A percentile compares a stretch with the other conserved stretches of the same genome.
These are phyloP conservation scores for Drosophila hawaiiensis DNA, from an alignment of 2,888 invertebrate species.

Conservation along the genomic window DNA sequence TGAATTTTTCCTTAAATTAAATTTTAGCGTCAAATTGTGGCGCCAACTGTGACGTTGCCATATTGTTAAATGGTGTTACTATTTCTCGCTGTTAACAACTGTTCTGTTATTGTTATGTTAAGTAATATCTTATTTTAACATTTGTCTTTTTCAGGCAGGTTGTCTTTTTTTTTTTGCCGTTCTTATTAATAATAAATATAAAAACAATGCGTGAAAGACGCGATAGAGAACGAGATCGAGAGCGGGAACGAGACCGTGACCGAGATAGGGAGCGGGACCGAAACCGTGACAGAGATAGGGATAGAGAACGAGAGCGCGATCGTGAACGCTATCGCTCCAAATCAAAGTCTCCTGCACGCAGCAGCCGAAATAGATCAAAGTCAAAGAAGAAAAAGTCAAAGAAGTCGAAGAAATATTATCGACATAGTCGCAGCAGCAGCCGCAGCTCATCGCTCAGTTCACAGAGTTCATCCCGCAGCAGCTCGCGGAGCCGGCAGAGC, in stretches of 20 bases:
- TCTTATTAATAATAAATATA: neutral
- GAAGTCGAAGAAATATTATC: slow-evolving; percentile 76
- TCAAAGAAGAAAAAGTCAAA: slow-evolving; percentile 82
- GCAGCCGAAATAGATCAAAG: slow-evolving; percentile 62
- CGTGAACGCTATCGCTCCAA: slow-evolving; percentile 72
- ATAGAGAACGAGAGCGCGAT: slow-evolving; percentile 66
- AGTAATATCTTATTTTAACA: neutral
- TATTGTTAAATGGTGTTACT: neutral
- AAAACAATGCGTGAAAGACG: slow-evolving; percentile 63
- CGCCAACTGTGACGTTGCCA: neutral
- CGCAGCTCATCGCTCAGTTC: slow-evolving; percentile 65
- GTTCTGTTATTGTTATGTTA: slow-evolving; percentile 4
- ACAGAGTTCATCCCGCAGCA: slow-evolving; percentile 56
- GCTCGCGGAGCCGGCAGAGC: slow-evolving; percentile 70
- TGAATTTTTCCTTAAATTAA: neutral
- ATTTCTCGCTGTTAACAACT: neutral
- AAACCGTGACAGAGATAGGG: slow-evolving; percentile 62
- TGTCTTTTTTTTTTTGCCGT: neutral
- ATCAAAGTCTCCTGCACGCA: slow-evolving; percentile 58
- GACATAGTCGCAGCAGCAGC: slow-evolving; percentile 80
- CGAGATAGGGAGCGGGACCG: slow-evolving; percentile 53
- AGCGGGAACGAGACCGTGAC: slow-evolving; percentile 55
- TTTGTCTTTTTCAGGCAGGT: neutral
- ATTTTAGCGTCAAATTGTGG: neutral
- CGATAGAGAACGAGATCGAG: slow-evolving; percentile 56